Evolutionary conservation across 2,888 invertebrate species (phyloP).

Genomic region (Tholera decimalis): DNA sequence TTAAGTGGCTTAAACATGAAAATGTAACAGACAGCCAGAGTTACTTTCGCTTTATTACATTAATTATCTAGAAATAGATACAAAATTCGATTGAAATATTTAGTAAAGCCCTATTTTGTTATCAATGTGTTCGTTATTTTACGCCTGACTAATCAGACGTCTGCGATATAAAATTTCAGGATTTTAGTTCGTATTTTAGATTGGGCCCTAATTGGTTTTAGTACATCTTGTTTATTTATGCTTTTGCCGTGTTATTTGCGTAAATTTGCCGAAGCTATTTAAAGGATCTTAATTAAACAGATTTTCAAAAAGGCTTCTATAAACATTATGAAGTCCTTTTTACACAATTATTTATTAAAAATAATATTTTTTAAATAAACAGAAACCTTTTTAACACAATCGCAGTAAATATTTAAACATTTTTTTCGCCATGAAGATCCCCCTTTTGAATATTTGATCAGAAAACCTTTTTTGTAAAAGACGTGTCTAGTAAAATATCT

Average conservation of each 20-base stretch:
- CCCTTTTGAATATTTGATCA: conserved; percentile 78
- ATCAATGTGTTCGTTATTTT: conserved; percentile 11
- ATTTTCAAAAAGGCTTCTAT: conserved; percentile 10
- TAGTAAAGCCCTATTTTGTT: background rate
- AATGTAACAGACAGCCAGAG: too few relatives aligned
- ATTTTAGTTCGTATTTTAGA: conserved; percentile 18
- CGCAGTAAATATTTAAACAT: conserved; percentile 63
- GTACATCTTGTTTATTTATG: conserved; percentile 25
- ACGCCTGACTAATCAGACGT: conserved; percentile 3
- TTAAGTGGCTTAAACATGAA: too few relatives aligned
- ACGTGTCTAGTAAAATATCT: conserved; percentile 68
- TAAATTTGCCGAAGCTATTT: conserved; percentile 24
- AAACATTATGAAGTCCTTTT: conserved; percentile 12
- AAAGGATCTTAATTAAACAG: conserved; percentile 28
- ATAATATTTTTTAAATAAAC: conserved; percentile 33
- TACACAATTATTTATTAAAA: conserved; percentile 12
- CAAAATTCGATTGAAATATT: background rate
- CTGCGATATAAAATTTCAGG: conserved; percentile 18
- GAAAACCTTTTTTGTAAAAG: conserved; percentile 65
- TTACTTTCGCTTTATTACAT: too few relatives aligned
- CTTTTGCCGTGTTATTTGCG: conserved; percentile 14
- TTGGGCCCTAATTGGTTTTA: conserved; percentile 39
- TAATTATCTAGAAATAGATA: too few relatives aligned
- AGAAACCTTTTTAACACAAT: conserved; percentile 48
- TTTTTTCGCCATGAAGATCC: conserved; percentile 62